Evolutionary conservation across 2,797 vertebrate species (phyloP).

Genomic region (Tiaroga cobitis): DNA sequence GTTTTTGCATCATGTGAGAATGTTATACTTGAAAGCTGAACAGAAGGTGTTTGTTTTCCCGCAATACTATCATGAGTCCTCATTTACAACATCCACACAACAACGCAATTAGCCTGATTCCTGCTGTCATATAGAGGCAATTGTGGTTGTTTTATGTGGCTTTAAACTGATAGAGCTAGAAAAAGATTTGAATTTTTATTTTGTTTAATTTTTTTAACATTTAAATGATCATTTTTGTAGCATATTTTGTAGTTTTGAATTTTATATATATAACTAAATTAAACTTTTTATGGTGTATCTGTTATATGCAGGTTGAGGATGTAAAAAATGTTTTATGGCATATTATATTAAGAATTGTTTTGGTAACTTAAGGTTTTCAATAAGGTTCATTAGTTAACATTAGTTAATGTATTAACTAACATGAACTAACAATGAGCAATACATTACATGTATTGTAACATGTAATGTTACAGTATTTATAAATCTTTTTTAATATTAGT

Average conservation of each 20-base stretch:
- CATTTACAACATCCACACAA: not conserved
- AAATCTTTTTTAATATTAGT: no score
- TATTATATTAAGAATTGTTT: not conserved
- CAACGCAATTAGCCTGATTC: not conserved
- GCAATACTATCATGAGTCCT: not conserved
- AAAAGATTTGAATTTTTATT: not conserved
- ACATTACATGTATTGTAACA: no score
- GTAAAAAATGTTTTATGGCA: not conserved
- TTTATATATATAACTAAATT: not conserved
- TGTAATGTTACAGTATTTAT: no score
- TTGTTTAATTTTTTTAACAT: not conserved
- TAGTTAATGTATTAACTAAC: no score
- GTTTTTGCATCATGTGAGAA: constrained; percentile 57
- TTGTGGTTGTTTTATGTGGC: not conserved
- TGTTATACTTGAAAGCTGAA: constrained; percentile 36
- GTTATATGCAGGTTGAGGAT: not conserved
- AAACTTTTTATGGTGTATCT: not conserved
- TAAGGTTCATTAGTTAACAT: no score
- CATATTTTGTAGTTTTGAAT: no score
- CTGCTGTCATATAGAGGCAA: constrained; percentile 6
- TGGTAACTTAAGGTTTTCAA: no score
- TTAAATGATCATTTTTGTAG: not conserved
- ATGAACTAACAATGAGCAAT: no score
- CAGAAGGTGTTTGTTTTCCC: constrained; percentile 45
- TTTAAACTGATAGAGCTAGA: not conserved